Conservation (phyloP, 2,113 vertebrate genomes). For the Mobula hypostoma region DNA sequence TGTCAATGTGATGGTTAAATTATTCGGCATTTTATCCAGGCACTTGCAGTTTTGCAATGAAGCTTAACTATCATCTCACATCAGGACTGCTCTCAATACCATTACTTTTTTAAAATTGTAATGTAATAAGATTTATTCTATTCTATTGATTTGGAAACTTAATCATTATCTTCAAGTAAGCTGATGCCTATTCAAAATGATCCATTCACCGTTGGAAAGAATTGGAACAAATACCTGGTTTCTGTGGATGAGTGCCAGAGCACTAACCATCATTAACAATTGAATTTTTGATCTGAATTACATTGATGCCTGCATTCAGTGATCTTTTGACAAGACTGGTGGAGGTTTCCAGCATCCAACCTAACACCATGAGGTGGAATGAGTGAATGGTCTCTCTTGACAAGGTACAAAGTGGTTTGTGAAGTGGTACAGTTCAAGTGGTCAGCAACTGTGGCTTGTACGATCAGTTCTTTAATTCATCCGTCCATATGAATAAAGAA, state of each 20-base stretch:
- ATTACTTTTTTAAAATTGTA: background rate
- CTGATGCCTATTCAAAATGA: background rate
- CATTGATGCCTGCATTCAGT: background rate
- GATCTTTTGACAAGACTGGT: background rate
- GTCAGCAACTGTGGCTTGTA: background rate
- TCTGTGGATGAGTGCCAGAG: background rate
- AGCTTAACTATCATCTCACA: background rate
- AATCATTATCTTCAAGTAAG: background rate
- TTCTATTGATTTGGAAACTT: background rate
- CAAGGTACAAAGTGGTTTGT: background rate
- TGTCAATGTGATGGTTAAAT: background rate
- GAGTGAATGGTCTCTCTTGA: background rate
- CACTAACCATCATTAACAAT: background rate
- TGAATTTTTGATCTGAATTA: background rate
- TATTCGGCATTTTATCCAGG: background rate
- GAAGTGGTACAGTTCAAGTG: background rate
- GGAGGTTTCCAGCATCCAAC: background rate
- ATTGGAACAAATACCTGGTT: conserved; percentile 1
- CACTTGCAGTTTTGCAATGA: background rate
- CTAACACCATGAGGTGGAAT: background rate
- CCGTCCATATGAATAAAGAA: background rate
- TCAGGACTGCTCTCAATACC: background rate
- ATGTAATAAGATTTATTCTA: background rate
- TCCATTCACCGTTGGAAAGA: background rate
- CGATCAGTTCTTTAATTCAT: background rate